These are phyloP conservation scores for Xiphophorus birchmanni DNA, from an alignment of 2,797 vertebrate species.

Conservation along the genomic window DNA sequence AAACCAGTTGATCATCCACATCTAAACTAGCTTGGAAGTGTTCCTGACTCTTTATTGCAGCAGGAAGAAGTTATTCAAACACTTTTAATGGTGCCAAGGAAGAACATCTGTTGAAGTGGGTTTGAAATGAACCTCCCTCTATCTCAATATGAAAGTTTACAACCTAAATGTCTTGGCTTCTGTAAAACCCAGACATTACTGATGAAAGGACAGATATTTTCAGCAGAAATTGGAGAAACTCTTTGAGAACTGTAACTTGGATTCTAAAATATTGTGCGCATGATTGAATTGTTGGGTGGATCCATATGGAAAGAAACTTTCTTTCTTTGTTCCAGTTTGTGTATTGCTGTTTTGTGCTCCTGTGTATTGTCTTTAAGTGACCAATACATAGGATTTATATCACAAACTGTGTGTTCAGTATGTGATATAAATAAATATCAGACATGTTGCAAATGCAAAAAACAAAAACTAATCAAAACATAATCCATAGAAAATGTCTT, in stretches of 20 bases:
- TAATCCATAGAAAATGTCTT: neutral
- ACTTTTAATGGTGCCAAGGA: neutral
- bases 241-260: neutral
- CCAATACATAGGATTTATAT: neutral
- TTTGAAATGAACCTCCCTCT: neutral
- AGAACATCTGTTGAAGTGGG: neutral
- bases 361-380: neutral
- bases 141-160: neutral
- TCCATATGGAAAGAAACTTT: neutral
- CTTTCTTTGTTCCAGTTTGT: neutral
- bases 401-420: too few species aligned
- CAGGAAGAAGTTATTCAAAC: neutral
- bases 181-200: too few species aligned
- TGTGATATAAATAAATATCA: too few species aligned
- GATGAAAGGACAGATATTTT: neutral
- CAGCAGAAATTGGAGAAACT: neutral
- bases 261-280: neutral
- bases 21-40: neutral
- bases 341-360: neutral
- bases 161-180: too few species aligned
- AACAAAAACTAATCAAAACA: neutral
- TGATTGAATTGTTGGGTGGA: neutral
- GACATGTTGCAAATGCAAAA: too few species aligned
- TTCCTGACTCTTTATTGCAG: neutral
- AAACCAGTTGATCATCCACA: neutral